Base-by-base conservation (phyloP, 1,140 invertebrate species). In the Idris sp. region DNA sequence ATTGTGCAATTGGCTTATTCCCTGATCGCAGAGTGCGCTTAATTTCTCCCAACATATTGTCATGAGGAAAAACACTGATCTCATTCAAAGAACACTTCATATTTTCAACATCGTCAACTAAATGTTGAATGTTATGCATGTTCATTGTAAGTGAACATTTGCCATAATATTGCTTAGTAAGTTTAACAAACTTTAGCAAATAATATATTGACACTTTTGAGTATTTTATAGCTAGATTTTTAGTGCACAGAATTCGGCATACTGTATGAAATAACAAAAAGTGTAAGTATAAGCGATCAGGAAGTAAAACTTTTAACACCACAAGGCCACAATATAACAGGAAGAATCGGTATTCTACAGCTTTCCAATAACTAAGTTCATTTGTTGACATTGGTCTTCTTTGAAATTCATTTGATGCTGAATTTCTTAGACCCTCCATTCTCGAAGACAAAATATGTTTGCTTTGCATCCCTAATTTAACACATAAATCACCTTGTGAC, bases 1-100 rank as follows among this genome's bases (percentile, higher is more conserved):
- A 14, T 48, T 64, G 59, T 5, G 46, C 13, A 1, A 73, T 5
- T 9, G 68, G 58, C 11, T 49, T 62, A 19, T 38, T 38, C n/a
- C 38, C 36, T 16, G 30, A 46, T 26, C 56, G 25, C 10, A 71
- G 30, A 26, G 0, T 26, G 0, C 15, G 22, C 36, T 56, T 62
- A 4, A 72, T 15, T 15, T 33, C 41, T n/a, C 58, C 49, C 0
- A 72, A 16, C 4, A 49, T 18, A 33, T 36, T 72, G 49, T 64
- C 58, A 35, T 58, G 58, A 0, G 51, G n/a, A n/a, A n/a, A n/a
- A n/a, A n/a, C n/a, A n/a, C n/a, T n/a, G n/a, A n/a, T n/a, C n/a
- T n/a, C n/a, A 15, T 10, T 36, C 7, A 36, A 15, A 36, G 2
- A 15, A 16, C 35, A 36, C 1, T 36, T 4, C 7, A 10, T 15